Conservation (phyloP, 2,888 invertebrate genomes). For the Carcina quercana region DNA sequence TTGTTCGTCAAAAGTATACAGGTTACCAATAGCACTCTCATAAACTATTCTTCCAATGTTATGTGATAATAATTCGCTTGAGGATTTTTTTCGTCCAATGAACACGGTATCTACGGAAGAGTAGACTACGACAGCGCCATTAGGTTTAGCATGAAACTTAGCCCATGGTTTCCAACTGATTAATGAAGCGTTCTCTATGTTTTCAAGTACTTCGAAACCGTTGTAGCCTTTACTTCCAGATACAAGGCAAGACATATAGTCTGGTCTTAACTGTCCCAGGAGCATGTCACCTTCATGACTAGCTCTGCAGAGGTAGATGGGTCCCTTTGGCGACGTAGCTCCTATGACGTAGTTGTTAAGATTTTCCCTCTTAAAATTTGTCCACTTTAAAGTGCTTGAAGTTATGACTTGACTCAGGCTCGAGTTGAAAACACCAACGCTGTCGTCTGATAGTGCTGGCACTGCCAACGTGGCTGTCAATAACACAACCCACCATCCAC, state of each 20-base stretch:
- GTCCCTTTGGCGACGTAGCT: constrained; percentile 53
- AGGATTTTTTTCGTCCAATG: constrained; percentile 50
- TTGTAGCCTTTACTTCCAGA: constrained; percentile 75
- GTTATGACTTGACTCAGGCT: constrained; percentile 81
- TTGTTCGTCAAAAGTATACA: constrained; percentile 79
- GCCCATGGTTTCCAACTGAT: constrained; percentile 86
- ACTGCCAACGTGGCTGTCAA: constrained; percentile 47
- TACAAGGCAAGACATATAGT: constrained; percentile 77
- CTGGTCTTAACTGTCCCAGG: constrained; percentile 79
- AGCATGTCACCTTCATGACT: constrained; percentile 82
- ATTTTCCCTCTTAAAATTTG: constrained; percentile 60
- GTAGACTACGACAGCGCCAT: constrained; percentile 79
- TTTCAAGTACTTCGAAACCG: constrained; percentile 83
- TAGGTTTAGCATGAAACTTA: constrained; percentile 78
- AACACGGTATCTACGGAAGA: constrained; percentile 51
- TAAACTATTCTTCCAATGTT: constrained; percentile 83
- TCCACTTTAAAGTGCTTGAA: constrained; percentile 87
- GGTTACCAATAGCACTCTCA: constrained; percentile 78
- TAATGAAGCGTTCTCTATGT: constrained; percentile 84
- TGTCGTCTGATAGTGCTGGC: constrained; percentile 40
- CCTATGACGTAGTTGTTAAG: constrained; percentile 79
- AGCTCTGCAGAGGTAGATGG: constrained; percentile 84
- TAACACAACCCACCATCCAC: constrained; percentile 57
- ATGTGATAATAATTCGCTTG: constrained; percentile 59
- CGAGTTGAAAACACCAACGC: constrained; percentile 55